Evolutionary conservation across 2,113 vertebrate genomes (phyloP).

Genomic region (Arenaria interpres): DNA sequence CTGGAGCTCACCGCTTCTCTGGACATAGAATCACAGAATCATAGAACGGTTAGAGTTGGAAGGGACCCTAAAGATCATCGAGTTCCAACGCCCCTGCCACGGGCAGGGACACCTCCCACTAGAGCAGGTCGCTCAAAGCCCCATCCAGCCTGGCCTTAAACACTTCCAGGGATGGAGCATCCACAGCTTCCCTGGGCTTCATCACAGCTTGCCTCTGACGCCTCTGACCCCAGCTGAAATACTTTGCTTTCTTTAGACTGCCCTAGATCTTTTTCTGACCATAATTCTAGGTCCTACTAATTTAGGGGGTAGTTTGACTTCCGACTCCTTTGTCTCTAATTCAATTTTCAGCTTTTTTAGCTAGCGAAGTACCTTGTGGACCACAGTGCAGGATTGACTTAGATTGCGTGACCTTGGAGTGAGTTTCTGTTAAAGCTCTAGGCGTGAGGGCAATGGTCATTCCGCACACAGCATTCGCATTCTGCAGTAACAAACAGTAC

Average conservation of each 20-base stretch:
- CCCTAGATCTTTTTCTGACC: not conserved
- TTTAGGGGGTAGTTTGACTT: not conserved
- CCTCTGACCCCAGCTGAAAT: not conserved
- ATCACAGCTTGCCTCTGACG: not conserved
- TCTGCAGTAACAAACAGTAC: constrained; percentile 20
- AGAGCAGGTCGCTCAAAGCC: too few relatives aligned
- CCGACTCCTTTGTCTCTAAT: not conserved
- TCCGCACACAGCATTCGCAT: not conserved
- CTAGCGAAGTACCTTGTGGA: not conserved
- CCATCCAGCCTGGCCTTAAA: too few relatives aligned
- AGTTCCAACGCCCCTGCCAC: too few relatives aligned
- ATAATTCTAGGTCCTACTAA: not conserved
- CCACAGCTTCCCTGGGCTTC: too few relatives aligned
- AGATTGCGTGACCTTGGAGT: not conserved
- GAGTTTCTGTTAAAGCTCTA: not conserved
- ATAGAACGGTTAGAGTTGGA: too few relatives aligned
- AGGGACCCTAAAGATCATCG: too few relatives aligned
- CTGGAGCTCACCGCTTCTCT: not conserved
- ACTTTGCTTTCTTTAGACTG: not conserved
- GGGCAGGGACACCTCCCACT: too few relatives aligned
- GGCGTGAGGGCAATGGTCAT: not conserved
- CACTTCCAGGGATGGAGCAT: too few relatives aligned
- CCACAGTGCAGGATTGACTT: not conserved
- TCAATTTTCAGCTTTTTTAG: not conserved
- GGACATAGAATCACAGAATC: not conserved